Base-by-base conservation (phyloP, 2,113 vertebrate genomes). In the Corythornis cristatus region DNA sequence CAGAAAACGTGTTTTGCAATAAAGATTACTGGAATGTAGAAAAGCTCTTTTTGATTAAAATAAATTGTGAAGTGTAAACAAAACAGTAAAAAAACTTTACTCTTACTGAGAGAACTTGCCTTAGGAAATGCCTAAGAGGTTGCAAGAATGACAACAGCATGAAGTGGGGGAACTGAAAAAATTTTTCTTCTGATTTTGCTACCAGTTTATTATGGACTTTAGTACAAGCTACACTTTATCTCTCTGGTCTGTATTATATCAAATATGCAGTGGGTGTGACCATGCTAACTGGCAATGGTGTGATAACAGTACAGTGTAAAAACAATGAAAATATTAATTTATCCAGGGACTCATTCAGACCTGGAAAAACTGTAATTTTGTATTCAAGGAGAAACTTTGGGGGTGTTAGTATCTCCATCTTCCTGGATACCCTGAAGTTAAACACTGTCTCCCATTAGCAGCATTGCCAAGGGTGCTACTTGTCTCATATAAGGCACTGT, bases 211-310 rank as follows among this genome's bases (percentile, higher is more conserved):
- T 77, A 8, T 64, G 56, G 29, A 35, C 20, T 48, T 33, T 1
- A 46, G 2, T 13, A 28, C 28, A 56, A 60, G 20, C 21, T 67
- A 57, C 5, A 1, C 4, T 58, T 50, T 11, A 11, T 23, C 45
- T 37, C 18, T 15, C 37, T 31, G 54, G 8, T 29, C 62, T 54
- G 33, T 46, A 50, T 48, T 40, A 5, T 16, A 13, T 54, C 31
- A 71, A n/a, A 19, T 8, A 2, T 23, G 11, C 19, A n/a, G 28
- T 5, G 35, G 13, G 26, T 28, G 40, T 5, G 14, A 29, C 10
- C 15, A 21, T 11, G 40, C 17, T 75, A 66, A 66, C 25, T 61
- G 19, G 33, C 6, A 29, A 13, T 53, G 0, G 0, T 10, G 8
- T 8, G 76, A 89, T 60, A 8, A 10, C 68, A 92, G 57, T 11